Evolutionary conservation across 1,140 invertebrate species (phyloP).

Genomic region (Drosophila ohnishii): DNA sequence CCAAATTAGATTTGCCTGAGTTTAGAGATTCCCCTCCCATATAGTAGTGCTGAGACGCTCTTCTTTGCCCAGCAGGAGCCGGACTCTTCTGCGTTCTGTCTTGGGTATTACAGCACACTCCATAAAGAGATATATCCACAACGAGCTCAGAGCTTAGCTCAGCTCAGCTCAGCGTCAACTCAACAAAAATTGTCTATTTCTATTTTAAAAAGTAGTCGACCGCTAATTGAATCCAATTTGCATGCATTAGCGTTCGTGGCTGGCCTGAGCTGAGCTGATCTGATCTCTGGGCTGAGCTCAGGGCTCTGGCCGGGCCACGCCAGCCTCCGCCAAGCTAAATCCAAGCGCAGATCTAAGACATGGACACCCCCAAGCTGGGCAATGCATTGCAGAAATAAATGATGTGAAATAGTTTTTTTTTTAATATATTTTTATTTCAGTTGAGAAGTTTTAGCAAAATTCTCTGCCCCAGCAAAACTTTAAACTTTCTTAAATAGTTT

Average conservation of each 20-base stretch:
- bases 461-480: too few relatives aligned
- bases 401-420: background rate
- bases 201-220: constrained; percentile 47
- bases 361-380: background rate
- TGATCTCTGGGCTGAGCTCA: constrained; percentile 3
- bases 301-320: constrained; percentile 13
- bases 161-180: constrained; percentile 2
- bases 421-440: too few relatives aligned
- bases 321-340: background rate
- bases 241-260: constrained; percentile 43
- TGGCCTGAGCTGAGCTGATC: background rate
- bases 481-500: too few relatives aligned
- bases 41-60: background rate
- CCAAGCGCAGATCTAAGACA: constrained; percentile 18
- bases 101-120: constrained; percentile 35
- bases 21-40: background rate
- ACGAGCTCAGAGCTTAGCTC: background rate
- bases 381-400: background rate
- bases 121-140: background rate
- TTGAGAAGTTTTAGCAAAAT: too few relatives aligned
- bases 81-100: background rate
- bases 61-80: background rate
- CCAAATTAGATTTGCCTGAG: constrained; percentile 41
- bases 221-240: constrained; percentile 55
- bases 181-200: constrained; percentile 44